phyloP scores from a whole-genome alignment of 2,797 vertebrate species.

The Paedocypris micromegethes region DNA sequence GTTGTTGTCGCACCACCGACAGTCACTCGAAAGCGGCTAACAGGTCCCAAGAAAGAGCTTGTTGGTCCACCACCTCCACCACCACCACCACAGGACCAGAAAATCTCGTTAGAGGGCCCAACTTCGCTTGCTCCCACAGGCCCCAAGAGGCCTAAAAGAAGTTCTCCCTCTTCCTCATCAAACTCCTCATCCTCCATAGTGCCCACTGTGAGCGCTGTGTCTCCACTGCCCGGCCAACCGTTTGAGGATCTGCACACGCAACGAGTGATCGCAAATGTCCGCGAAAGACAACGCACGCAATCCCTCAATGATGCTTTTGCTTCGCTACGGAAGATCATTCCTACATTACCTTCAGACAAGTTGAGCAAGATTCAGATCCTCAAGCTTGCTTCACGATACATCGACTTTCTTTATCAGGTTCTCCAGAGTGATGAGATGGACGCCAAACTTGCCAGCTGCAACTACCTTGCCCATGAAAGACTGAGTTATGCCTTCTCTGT shows the following conservation, averaged over 20 bases:
- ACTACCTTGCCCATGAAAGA: conserved; percentile 85
- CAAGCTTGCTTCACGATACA: conserved; percentile 85
- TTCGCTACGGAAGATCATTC: conserved; percentile 85
- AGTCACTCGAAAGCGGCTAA: conserved; percentile 65
- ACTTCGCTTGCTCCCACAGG: conserved; percentile 47
- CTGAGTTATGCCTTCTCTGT: conserved; percentile 92
- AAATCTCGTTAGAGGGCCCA: conserved; percentile 38
- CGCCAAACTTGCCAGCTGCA: conserved; percentile 78
- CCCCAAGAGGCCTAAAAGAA: conserved; percentile 74
- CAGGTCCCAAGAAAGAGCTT: conserved; percentile 52
- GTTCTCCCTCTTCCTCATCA: conserved; percentile 57
- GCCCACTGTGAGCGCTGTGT: conserved; percentile 16
- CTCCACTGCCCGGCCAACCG: conserved; percentile 49
- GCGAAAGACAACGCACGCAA: conserved; percentile 84
- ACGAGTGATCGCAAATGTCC: conserved; percentile 81
- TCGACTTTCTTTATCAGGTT: conserved; percentile 89
- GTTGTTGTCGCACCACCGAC: conserved; percentile 63
- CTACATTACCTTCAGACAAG: conserved; percentile 87
- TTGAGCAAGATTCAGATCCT: conserved; percentile 93
- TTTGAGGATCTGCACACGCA: conserved; percentile 80
- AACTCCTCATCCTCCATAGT: conserved; percentile 56
- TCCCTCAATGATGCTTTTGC: conserved; percentile 87
- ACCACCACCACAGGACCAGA: conserved; percentile 35
- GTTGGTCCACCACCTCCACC: conserved; percentile 16
- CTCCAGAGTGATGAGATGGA: conserved; percentile 86